Evolutionary conservation across 2,113 vertebrate species (phyloP).

Genomic region (Macroglossus sobrinus): DNA sequence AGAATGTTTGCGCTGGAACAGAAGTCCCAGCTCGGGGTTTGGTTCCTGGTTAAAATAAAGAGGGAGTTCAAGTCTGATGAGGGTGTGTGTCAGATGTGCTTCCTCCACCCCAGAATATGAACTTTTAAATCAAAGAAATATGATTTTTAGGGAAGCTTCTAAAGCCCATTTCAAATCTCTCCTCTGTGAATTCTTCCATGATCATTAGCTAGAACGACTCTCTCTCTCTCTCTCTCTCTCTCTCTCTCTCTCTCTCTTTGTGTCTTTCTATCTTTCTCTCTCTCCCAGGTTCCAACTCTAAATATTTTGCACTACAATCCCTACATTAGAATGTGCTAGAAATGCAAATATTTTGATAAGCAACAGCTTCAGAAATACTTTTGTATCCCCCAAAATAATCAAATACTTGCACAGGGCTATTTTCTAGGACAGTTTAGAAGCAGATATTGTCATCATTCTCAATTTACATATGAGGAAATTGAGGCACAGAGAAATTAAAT

Average conservation of each 20-base stretch:
- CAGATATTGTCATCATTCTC: not conserved
- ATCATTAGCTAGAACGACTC: not conserved
- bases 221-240: not conserved
- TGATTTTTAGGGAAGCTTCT: slow-evolving; percentile 14
- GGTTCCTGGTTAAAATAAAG: slow-evolving; percentile 10
- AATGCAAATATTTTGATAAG: slow-evolving; percentile 53
- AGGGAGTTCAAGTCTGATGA: not conserved
- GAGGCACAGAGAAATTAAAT: not conserved
- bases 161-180: not conserved
- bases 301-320: not conserved
- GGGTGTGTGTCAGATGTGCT: too few relatives aligned
- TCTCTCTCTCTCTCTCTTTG: not conserved
- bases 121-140: slow-evolving; percentile 7
- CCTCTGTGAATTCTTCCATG: not conserved
- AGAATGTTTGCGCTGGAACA: slow-evolving; percentile 39
- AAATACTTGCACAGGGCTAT: not conserved
- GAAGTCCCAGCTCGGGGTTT: not conserved
- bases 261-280: not conserved
- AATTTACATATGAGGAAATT: not conserved
- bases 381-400: not conserved
- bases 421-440: not conserved
- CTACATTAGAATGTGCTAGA: slow-evolving; percentile 26
- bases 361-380: slow-evolving; percentile 47
- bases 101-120: not conserved
- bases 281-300: not conserved